Base-by-base conservation (phyloP, 1,140 invertebrate genomes). In the Spodoptera litura region DNA sequence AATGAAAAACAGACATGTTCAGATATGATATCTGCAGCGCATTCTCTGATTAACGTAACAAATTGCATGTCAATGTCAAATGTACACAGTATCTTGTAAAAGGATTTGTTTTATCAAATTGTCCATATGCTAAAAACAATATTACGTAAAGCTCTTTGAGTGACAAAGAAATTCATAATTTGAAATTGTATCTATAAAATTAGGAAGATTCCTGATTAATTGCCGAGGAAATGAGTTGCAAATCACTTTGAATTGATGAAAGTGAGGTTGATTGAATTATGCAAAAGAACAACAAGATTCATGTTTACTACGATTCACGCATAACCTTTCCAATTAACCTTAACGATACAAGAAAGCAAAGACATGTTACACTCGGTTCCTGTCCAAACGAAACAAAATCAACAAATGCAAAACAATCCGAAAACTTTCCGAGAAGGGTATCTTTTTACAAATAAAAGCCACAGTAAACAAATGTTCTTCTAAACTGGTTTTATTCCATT, bases 291-390 rank as follows among this genome's bases (percentile, higher is more conserved):
- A 44, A 49, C 61, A 64, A 64, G 38, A 64, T 49, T 49, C 38
- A 64, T 64, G 61, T 64, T 44, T 38, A 64, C 61, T 11, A 64
- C 61, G 20, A 20, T 11, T 64, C 38, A 64, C 61, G 38, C 15
- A 31, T 66, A 66, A 66, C 38, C 62, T 66, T 49, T 44, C 62
- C 62, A 66, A 66, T 66, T 66, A 66, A 66, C 62, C 62, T 66
- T 49, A 13, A 66, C 62, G 11, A 49, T 38, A 66, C n/a, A 11
- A 13, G 6, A 66, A 31, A 66, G 38, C 38, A 66, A 44, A 38
- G 38, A 20, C 20, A 66, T 64, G n/a, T 15, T 61, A 20, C 27
- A 20, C 38, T 15, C 44, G 35, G 51, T 44, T 15, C 15, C 62
- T 64, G n/a, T 13, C 13, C 49, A 51, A 66, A 66, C 44, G 35